These are phyloP conservation scores for Sardina pilchardus DNA, from an alignment of 2,113 vertebrate species.

Conservation along the genomic window DNA sequence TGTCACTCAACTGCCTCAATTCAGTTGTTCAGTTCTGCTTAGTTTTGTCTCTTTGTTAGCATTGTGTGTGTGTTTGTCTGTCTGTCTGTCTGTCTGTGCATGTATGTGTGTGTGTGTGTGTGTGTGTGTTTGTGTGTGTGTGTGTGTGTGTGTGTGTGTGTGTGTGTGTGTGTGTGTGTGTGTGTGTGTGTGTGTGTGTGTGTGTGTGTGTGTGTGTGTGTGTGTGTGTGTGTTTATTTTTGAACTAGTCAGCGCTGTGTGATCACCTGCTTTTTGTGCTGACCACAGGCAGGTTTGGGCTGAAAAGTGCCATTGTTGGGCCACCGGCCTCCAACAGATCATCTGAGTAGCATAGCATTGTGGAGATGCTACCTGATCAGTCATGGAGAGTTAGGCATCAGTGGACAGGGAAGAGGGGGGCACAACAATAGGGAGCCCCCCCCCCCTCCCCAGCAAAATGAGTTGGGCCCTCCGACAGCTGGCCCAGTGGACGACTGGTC, in stretches of 20 bases:
- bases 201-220: slow-evolving; percentile 13
- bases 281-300: slow-evolving; percentile 29
- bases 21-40: not conserved
- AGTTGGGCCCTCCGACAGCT: slow-evolving; percentile 1
- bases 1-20: no score
- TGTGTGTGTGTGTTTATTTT: not conserved
- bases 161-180: not conserved
- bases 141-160: slow-evolving; percentile 21
- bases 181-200: not conserved
- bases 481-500: not conserved
- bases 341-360: not conserved
- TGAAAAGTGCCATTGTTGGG: slow-evolving; percentile 37
- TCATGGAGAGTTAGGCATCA: not conserved
- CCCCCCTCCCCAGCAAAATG: not conserved
- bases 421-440: not conserved
- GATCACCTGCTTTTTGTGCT: slow-evolving; percentile 21
- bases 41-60: not conserved
- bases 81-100: not conserved
- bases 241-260: not conserved
- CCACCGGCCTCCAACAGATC: slow-evolving; percentile 1
- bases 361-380: slow-evolving; percentile 13
- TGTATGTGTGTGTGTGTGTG: not conserved
- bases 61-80: slow-evolving; percentile 16
- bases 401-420: not conserved
- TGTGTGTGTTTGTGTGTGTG: slow-evolving; percentile 5